Conservation (phyloP, 2,113 vertebrate species). For the Todiramphus saurophagus region DNA sequence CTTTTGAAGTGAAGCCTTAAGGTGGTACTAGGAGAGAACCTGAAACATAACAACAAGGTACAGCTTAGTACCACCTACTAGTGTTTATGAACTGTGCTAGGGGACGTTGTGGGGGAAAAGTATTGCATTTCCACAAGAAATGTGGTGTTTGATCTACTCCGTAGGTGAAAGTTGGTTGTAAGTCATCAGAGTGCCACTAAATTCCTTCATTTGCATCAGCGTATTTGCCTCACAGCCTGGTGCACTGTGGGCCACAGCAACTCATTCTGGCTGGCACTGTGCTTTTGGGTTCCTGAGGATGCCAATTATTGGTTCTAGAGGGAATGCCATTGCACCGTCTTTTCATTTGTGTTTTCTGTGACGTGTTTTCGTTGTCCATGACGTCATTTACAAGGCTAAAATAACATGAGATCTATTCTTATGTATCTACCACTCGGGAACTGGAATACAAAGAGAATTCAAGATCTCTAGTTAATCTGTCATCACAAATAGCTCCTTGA, state of each 20-base stretch:
- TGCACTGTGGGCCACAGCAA: fast-evolving
- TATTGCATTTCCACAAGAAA: not conserved
- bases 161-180: not conserved
- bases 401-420: not conserved
- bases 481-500: not conserved
- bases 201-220: not conserved
- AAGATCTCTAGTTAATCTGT: not conserved
- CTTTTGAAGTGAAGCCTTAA: not conserved
- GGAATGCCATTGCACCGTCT: not conserved
- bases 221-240: not conserved
- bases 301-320: not conserved
- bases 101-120: not conserved
- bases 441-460: not conserved
- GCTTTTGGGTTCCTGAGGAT: fast-evolving
- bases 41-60: not conserved
- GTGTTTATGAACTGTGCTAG: not conserved
- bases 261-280: not conserved
- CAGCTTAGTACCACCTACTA: not conserved
- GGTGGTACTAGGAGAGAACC: not conserved
- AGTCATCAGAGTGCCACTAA: not conserved
- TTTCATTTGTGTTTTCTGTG: not conserved
- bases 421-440: not conserved
- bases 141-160: not conserved
- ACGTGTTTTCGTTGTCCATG: not conserved
- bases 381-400: constrained; percentile 16